These are phyloP conservation scores for Setophaga coronata DNA, from an alignment of 2,113 vertebrate genomes.

Conservation along the genomic window DNA sequence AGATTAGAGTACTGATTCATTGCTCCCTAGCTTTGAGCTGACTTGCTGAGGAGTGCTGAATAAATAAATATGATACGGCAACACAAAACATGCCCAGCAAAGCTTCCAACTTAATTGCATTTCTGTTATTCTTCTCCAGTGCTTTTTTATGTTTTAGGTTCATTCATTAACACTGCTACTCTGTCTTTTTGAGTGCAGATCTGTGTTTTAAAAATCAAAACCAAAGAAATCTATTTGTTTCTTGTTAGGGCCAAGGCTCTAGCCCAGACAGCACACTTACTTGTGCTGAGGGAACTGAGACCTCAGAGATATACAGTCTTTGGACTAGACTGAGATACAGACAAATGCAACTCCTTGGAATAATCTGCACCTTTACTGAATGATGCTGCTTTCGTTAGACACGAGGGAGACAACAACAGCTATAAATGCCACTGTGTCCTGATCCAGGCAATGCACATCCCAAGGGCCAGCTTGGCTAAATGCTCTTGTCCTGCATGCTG, in stretches of 20 bases:
- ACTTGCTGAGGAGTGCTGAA: not conserved
- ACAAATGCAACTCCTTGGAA: not conserved
- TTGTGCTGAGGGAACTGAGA: not conserved
- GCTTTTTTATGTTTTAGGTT: not conserved
- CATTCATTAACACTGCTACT: not conserved
- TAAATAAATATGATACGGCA: not conserved
- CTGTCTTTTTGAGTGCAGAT: not conserved
- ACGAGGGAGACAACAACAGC: not conserved
- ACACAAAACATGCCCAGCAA: not conserved
- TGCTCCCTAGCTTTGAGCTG: conserved; percentile 15
- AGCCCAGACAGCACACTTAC: not conserved
- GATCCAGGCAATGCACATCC: not conserved
- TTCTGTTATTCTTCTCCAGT: not conserved
- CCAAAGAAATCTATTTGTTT: not conserved
- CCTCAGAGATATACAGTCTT: not conserved
- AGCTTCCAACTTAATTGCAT: not conserved
- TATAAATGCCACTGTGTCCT: not conserved
- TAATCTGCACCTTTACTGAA: not conserved
- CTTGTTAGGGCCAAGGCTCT: not conserved
- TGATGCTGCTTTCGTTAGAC: fast-evolving
- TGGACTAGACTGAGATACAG: not conserved
- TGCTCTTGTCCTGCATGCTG: not conserved
- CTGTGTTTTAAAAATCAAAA: not conserved
- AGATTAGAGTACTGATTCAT: conserved; percentile 45
- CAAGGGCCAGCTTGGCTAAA: not conserved